phyloP scores from a whole-genome alignment of 2,888 invertebrate genomes.

The Adelognathus sp. region DNA sequence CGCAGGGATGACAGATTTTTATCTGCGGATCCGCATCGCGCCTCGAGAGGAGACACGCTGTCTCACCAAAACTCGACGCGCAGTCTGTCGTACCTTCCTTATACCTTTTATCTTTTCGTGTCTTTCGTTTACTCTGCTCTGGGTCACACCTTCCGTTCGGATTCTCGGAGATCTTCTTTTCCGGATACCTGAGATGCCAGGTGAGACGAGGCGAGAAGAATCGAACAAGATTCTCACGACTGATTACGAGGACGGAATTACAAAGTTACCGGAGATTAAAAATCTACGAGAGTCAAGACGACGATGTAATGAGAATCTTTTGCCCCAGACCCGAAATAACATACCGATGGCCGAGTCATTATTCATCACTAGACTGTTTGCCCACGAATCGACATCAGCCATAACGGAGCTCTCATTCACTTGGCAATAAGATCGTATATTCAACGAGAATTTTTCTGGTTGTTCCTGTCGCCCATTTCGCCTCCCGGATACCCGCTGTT shows the following conservation, averaged over 20 bases:
- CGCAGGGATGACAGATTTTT: conserved; percentile 75
- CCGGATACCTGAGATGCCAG: conserved; percentile 27
- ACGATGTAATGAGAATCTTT: neutral
- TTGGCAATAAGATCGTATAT: conserved; percentile 1
- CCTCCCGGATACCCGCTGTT: conserved; percentile 46
- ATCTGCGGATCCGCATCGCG: conserved; percentile 66
- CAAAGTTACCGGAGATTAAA: neutral
- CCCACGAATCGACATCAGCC: neutral
- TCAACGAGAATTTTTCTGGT: conserved; percentile 12
- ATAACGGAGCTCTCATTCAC: neutral
- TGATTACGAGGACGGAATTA: conserved; percentile 1
- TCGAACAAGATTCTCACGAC: conserved; percentile 17
- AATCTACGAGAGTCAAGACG: too few species aligned
- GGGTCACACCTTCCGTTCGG: conserved; percentile 65
- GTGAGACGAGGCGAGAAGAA: conserved; percentile 34
- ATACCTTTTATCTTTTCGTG: neutral
- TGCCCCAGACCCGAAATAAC: neutral
- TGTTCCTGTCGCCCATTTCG: conserved; percentile 13
- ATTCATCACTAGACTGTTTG: neutral
- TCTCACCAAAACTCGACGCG: conserved; percentile 67
- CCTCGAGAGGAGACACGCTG: conserved; percentile 73
- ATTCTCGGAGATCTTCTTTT: conserved; percentile 20
- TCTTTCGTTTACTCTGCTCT: conserved; percentile 58
- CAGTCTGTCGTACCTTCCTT: neutral
- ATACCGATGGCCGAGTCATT: neutral